These are phyloP conservation scores for Crenichthys baileyi DNA, from an alignment of 2,797 vertebrate species.

Conservation along the genomic window DNA sequence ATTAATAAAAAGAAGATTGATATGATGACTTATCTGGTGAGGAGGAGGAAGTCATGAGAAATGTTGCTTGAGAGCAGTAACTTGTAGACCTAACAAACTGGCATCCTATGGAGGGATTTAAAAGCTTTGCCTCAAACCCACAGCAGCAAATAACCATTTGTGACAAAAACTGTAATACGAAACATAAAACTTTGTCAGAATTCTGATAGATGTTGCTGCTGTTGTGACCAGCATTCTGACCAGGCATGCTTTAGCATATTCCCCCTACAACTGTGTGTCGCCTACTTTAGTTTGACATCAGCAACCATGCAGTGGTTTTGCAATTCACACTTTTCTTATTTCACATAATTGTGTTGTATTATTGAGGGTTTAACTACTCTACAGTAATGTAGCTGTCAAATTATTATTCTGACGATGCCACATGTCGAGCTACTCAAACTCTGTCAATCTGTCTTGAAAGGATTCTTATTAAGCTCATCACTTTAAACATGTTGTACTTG, in stretches of 20 bases:
- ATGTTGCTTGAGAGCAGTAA: background rate
- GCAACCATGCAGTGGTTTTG: background rate
- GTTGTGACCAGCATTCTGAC: background rate
- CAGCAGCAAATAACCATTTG: background rate
- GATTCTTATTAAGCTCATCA: background rate
- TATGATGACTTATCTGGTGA: too few species aligned
- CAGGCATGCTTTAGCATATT: background rate
- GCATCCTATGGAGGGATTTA: background rate
- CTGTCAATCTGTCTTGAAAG: background rate
- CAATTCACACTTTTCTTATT: background rate
- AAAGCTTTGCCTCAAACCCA: background rate
- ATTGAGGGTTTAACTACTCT: background rate
- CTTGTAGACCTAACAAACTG: background rate
- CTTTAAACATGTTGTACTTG: background rate
- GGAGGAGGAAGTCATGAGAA: too few species aligned
- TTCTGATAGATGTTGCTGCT: background rate
- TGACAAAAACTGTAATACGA: background rate
- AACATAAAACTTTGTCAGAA: background rate
- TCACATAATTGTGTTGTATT: background rate
- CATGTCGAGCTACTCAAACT: background rate
- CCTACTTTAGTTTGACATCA: background rate
- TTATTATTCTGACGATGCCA: background rate
- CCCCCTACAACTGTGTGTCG: background rate
- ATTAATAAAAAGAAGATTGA: too few species aligned
- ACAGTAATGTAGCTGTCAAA: background rate